A percentile compares a stretch with the other conserved stretches of the same genome.
Conservation (phyloP, 2,888 invertebrate genomes). For the Drosophila prolongata region DNA sequence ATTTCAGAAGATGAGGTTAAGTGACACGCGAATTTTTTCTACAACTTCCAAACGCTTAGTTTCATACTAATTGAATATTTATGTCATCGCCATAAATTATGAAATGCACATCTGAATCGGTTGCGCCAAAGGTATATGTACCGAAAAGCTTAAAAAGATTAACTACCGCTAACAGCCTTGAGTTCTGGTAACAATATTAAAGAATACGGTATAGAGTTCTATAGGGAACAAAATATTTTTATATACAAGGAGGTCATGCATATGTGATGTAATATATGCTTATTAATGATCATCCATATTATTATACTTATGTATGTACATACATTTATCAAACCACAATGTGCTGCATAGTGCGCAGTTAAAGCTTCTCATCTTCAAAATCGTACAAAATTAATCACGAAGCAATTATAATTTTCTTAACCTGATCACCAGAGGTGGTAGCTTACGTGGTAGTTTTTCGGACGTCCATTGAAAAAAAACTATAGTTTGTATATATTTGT, state of each 20-base stretch:
- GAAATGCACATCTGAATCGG: background rate
- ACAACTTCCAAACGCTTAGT: background rate
- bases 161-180: background rate
- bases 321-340: background rate
- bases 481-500: background rate
- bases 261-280: background rate
- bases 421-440: background rate
- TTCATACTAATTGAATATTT: conserved; percentile 8
- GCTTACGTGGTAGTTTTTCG: conserved; percentile 7
- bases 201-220: background rate
- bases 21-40: background rate
- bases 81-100: background rate
- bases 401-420: conserved; percentile 4
- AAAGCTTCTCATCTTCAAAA: background rate
- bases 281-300: conserved; percentile 1
- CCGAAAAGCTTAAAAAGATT: background rate
- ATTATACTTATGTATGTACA: background rate
- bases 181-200: background rate
- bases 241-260: background rate
- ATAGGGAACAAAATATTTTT: background rate
- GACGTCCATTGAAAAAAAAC: conserved; percentile 28
- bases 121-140: background rate
- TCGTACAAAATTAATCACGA: conserved; percentile 1
- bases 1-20: conserved; percentile 16
- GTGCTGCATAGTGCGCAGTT: conserved; percentile 21